Evolutionary conservation across 2,113 vertebrate species (phyloP), one percentile per base, ranked within the genome.

Genomic region (Muntiacus muntjak): DNA sequence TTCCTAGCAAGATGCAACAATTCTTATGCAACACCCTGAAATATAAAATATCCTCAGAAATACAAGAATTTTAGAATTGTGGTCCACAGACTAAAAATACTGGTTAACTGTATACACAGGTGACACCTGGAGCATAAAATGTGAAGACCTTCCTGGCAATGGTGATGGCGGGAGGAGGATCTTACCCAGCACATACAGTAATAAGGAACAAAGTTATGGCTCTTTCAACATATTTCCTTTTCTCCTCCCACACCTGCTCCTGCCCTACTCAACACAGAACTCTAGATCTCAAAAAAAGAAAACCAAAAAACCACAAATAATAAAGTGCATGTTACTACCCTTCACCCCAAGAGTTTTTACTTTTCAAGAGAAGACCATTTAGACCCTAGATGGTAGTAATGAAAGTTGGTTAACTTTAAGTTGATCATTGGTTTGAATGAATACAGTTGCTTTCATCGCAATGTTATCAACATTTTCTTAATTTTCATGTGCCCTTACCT

Each of bases 21-120:
- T 83, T 89, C 83, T 96, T 96, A 90, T 23, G 74, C 28, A 95
- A 92, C 6, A 58, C 15, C 17, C 10, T 89, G n/a, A 97, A 89
- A 94, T 71, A 85, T 12, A 96, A 91, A 96, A n/a, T 71, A 87
- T 74, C 84, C 88, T 95, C 33, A 97, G 45, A 58, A 91, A 83
- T 13, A 14, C 19, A 83, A 76, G 13, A 91, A 93, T 62, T 94
- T 95, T 76, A 96, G 1, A 86, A 23, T 6, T 97, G 36, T 62
- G 62, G 71, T 54, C 71, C 45, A 45, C 1, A 81, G 21, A 76
- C n/a, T 83, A 96, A 84, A 60, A 94, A 89, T 85, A 89, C 0
- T 54, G 89, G 45, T 83, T 92, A 62, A 67, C 25, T 67, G 13
- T 33, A 89, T n/a, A 90, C 15, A 86, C 9, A 54, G 52, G 74